phyloP scores from a whole-genome alignment of 2,888 invertebrate species.

The Synanthedon andrenaeformis region DNA sequence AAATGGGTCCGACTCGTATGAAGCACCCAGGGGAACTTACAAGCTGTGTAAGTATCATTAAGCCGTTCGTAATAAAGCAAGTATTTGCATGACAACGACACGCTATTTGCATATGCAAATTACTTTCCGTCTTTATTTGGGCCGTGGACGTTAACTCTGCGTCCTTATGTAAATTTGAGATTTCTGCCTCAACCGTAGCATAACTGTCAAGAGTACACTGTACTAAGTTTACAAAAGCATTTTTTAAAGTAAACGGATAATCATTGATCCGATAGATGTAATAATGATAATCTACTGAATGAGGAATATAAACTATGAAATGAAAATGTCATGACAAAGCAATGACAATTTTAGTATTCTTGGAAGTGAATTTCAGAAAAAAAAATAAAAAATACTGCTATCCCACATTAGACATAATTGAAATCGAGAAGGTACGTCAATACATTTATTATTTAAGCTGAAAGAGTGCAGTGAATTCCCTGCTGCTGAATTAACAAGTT shows the following conservation, averaged over 20 bases:
- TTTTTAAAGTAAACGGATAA: neutral
- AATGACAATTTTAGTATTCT: too few species aligned
- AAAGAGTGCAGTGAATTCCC: too few species aligned
- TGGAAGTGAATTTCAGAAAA: too few species aligned
- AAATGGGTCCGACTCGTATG: conserved; percentile 27
- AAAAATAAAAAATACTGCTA: too few species aligned
- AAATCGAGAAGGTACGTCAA: too few species aligned
- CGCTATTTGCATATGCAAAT: conserved; percentile 67
- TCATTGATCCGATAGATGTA: neutral
- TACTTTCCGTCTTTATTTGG: conserved; percentile 61
- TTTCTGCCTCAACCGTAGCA: conserved; percentile 26
- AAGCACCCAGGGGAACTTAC: conserved; percentile 33
- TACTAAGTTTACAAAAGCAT: conserved; percentile 10
- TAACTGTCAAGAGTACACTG: conserved; percentile 31
- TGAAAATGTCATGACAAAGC: too few species aligned
- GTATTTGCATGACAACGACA: conserved; percentile 63
- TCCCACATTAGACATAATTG: too few species aligned
- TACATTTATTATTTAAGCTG: too few species aligned
- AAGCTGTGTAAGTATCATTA: conserved; percentile 55
- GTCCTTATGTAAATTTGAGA: conserved; percentile 50
- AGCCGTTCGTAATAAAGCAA: conserved; percentile 61
- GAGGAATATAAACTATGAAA: too few species aligned
- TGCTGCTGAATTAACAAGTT: too few species aligned
- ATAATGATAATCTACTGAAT: too few species aligned
- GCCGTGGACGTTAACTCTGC: conserved; percentile 49